Evolutionary conservation across 2,113 vertebrate genomes (phyloP).

Genomic region (Ceyx melanurus): DNA sequence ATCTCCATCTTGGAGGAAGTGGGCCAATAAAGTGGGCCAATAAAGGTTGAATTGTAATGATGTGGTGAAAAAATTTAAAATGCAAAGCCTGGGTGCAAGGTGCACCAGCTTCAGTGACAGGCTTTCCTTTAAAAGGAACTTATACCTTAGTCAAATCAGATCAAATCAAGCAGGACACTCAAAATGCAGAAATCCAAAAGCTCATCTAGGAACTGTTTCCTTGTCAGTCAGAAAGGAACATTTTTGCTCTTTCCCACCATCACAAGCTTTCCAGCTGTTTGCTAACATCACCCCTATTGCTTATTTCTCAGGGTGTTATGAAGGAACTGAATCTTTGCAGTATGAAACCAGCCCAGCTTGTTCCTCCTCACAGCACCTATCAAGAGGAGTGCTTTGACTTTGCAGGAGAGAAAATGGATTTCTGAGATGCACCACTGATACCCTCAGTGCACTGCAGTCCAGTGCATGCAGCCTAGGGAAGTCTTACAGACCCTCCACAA

Average conservation of each 20-base stretch:
- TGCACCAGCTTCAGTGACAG: not conserved
- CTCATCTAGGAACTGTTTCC: not conserved
- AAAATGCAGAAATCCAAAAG: not conserved
- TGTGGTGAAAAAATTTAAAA: not conserved
- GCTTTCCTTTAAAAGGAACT: not conserved
- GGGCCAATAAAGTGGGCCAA: not conserved
- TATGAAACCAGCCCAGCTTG: not conserved
- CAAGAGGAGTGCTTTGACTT: not conserved
- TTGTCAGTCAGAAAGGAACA: accelerated
- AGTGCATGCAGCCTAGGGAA: accelerated
- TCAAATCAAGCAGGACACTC: not conserved
- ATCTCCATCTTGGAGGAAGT: not conserved
- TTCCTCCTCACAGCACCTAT: not conserved
- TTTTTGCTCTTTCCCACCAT: not conserved
- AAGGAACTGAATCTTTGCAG: not conserved
- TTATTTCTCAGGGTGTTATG: not conserved
- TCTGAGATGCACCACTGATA: not conserved
- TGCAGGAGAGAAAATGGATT: not conserved
- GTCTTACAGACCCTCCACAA: not conserved
- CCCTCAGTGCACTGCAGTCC: not conserved
- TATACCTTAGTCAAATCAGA: not conserved
- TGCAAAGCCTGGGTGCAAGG: not conserved
- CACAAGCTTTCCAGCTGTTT: not conserved
- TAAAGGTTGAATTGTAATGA: not conserved
- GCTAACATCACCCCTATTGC: not conserved